Conservation (phyloP, 2,888 invertebrate genomes). For the Torymus tubicola region DNA sequence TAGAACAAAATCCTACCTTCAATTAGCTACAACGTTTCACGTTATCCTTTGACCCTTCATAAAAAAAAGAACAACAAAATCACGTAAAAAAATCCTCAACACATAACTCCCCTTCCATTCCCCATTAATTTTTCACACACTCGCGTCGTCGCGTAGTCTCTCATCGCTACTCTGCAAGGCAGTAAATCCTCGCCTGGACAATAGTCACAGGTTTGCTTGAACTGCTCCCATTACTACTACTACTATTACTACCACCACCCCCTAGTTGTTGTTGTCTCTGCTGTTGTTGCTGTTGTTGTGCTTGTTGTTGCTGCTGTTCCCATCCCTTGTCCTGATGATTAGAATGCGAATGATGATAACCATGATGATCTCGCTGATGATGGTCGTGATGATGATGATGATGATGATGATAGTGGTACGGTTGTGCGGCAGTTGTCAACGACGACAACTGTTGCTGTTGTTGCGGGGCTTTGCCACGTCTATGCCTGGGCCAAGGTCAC, state of each 20-base stretch:
- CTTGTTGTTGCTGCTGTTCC: conserved; percentile 26
- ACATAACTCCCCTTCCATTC: too few species aligned
- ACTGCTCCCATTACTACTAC: background rate
- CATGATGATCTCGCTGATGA: conserved; percentile 15
- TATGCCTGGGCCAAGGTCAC: conserved; percentile 73
- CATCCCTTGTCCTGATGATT: conserved; percentile 21
- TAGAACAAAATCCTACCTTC: too few species aligned
- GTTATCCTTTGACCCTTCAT: background rate
- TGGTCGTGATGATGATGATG: conserved; percentile 25
- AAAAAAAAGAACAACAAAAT: too few species aligned
- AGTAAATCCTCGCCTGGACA: conserved; percentile 58
- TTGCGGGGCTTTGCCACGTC: conserved; percentile 65
- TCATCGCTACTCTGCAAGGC: conserved; percentile 52
- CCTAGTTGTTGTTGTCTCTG: conserved; percentile 53
- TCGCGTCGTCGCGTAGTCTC: background rate
- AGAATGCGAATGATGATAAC: too few species aligned
- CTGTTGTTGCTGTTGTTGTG: conserved; percentile 46
- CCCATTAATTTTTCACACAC: too few species aligned
- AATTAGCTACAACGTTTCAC: background rate
- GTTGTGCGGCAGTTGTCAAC: background rate
- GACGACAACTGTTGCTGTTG: conserved; percentile 5
- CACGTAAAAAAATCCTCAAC: too few species aligned
- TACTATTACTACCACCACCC: too few species aligned
- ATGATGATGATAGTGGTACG: conserved; percentile 12
- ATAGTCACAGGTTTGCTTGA: conserved; percentile 56